phyloP scores from a whole-genome alignment of 2,888 invertebrate genomes.

The Tridacna crocea region DNA sequence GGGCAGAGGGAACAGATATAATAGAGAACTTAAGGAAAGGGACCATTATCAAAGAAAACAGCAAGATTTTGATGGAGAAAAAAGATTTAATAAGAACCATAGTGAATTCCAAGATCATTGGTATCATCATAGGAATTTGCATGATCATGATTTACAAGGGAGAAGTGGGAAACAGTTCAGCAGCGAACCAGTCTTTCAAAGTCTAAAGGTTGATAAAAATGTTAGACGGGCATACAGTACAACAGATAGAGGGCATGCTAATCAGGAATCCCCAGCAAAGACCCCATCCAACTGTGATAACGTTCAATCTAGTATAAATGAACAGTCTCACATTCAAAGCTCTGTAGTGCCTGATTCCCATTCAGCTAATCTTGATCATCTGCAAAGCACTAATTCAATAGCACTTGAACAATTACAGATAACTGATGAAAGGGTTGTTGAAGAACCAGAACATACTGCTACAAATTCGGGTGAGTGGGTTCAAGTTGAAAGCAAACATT shows the following conservation, averaged over 20 bases:
- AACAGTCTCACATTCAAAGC: not conserved
- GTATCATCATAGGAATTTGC: not conserved
- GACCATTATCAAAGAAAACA: not conserved
- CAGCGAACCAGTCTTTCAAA: slow-evolving; percentile 1
- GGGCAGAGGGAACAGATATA: slow-evolving; percentile 8
- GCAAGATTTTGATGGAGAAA: not conserved
- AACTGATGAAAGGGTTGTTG: not conserved
- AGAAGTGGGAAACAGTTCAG: not conserved
- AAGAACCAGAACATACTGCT: slow-evolving; percentile 23
- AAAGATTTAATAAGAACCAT: not conserved
- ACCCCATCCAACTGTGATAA: not conserved
- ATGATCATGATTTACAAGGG: not conserved
- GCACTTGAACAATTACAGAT: not conserved
- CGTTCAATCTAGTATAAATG: not conserved
- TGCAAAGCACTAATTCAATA: not conserved
- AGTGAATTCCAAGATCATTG: not conserved
- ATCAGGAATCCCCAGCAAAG: not conserved
- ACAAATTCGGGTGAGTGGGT: slow-evolving; percentile 42
- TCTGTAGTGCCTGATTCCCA: not conserved
- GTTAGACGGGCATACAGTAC: not conserved
- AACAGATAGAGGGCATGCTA: not conserved
- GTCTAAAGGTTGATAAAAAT: slow-evolving; percentile 1
- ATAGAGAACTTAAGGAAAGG: not conserved
- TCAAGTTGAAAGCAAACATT: slow-evolving; percentile 33
- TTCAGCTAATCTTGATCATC: not conserved